phyloP scores from a whole-genome alignment of 2,113 vertebrate genomes.

The Alces alces region DNA sequence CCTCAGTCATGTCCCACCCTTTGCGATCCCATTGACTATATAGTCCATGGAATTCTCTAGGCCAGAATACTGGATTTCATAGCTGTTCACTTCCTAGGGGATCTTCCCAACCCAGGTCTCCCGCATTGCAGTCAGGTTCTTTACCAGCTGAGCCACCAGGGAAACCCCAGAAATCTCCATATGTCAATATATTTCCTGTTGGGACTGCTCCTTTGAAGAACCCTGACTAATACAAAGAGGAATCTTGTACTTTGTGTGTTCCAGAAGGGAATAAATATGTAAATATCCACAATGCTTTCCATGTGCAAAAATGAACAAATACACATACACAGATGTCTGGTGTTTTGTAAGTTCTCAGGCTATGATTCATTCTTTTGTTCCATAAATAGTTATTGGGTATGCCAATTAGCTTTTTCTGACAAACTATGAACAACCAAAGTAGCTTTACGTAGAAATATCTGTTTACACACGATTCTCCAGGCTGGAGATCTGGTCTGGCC shows the following conservation, averaged over 20 bases:
- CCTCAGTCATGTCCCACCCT: background rate
- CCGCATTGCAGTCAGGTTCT: fast-evolving
- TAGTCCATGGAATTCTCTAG: background rate
- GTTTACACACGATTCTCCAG: background rate
- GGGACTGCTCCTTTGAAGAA: background rate
- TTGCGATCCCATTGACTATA: background rate
- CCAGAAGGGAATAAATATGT: slow-evolving; percentile 26
- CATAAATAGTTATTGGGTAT: background rate
- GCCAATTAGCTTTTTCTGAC: background rate
- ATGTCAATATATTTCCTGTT: background rate
- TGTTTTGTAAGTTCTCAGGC: background rate
- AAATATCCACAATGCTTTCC: background rate
- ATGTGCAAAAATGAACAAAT: background rate
- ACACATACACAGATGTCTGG: background rate
- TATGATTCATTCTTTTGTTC: background rate
- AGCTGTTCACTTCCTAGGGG: background rate
- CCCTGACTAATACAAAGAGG: background rate
- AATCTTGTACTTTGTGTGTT: background rate
- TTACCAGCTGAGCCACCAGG: background rate
- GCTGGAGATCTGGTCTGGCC: background rate
- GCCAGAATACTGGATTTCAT: background rate
- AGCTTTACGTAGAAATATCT: background rate
- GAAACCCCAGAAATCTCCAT: background rate
- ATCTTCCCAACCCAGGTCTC: background rate
- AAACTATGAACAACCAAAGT: background rate